These are phyloP conservation scores for Sparus aurata DNA, from an alignment of 2,797 vertebrate genomes.

Conservation along the genomic window DNA sequence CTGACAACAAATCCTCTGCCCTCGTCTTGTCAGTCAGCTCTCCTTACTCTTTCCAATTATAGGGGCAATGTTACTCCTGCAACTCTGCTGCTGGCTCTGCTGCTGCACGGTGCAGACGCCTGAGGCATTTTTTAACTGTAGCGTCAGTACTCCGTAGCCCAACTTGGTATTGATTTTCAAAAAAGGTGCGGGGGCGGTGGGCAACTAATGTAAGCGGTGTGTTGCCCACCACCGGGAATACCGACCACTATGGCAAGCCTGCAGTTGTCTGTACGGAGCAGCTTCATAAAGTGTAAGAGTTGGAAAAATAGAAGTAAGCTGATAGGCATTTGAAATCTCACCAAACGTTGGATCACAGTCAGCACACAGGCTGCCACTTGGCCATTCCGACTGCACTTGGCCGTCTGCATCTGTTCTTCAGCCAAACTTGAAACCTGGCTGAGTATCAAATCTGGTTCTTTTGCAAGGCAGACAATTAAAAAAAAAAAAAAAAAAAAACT, in stretches of 20 bases:
- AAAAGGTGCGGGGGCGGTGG: too few relatives aligned
- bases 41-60: too few relatives aligned
- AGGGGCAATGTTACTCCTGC: too few relatives aligned
- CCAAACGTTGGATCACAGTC: constrained; percentile 43
- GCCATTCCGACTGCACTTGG: constrained; percentile 51
- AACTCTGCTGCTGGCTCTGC: too few relatives aligned
- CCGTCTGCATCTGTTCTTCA: constrained; percentile 31
- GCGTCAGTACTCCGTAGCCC: too few relatives aligned
- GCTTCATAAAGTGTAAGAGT: neutral
- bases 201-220: too few relatives aligned
- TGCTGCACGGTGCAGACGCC: too few relatives aligned
- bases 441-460: constrained; percentile 39
- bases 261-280: neutral
- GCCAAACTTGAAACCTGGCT: constrained; percentile 56
- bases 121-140: too few relatives aligned
- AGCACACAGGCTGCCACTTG: constrained; percentile 38
- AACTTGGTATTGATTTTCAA: too few relatives aligned
- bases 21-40: too few relatives aligned
- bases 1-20: too few relatives aligned
- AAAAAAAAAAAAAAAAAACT: neutral
- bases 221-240: too few relatives aligned
- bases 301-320: constrained; percentile 32
- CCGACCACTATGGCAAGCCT: neutral
- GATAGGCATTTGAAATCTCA: constrained; percentile 43
- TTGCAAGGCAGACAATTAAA: constrained; percentile 31